phyloP scores from a whole-genome alignment of 2,888 invertebrate species.

The Pinctada fucata region DNA sequence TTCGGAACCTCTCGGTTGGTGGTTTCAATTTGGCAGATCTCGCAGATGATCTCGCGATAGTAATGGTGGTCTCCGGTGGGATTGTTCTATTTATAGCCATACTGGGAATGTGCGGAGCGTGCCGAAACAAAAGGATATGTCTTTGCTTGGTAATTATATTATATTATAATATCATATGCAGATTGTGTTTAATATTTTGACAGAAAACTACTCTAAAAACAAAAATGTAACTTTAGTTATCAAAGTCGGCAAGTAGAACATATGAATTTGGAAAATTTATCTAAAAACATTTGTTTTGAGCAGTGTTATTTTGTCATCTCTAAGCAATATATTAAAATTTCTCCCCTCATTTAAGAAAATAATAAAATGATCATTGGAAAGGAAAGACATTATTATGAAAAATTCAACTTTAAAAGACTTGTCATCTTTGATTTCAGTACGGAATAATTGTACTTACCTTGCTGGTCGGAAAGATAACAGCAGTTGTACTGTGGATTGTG shows the following conservation, averaged over 20 bases:
- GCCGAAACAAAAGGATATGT: conserved; percentile 39
- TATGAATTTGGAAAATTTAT: too few species aligned
- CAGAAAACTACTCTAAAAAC: too few species aligned
- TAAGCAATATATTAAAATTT: too few species aligned
- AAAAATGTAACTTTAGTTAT: too few species aligned
- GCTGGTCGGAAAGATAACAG: conserved; percentile 17
- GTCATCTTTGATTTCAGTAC: conserved; percentile 26
- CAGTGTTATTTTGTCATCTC: too few species aligned
- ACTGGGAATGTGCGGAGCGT: conserved; percentile 42
- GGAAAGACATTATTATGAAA: too few species aligned
- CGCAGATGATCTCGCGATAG: conserved; percentile 31
- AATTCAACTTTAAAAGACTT: too few species aligned
- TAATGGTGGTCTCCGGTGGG: conserved; percentile 43
- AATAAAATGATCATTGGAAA: too few species aligned
- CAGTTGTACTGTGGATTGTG: conserved; percentile 30
- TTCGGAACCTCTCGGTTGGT: conserved; percentile 11
- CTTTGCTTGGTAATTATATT: conserved; percentile 40
- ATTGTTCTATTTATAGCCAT: conserved; percentile 38
- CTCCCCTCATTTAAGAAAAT: too few species aligned
- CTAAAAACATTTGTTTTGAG: too few species aligned
- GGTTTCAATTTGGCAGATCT: conserved; percentile 30
- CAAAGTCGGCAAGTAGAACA: too few species aligned
- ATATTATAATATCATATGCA: background rate
- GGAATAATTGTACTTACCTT: conserved; percentile 24
- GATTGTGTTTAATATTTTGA: too few species aligned